Conservation (phyloP, 2,797 vertebrate species). For the Pelobates cultripes region DNA sequence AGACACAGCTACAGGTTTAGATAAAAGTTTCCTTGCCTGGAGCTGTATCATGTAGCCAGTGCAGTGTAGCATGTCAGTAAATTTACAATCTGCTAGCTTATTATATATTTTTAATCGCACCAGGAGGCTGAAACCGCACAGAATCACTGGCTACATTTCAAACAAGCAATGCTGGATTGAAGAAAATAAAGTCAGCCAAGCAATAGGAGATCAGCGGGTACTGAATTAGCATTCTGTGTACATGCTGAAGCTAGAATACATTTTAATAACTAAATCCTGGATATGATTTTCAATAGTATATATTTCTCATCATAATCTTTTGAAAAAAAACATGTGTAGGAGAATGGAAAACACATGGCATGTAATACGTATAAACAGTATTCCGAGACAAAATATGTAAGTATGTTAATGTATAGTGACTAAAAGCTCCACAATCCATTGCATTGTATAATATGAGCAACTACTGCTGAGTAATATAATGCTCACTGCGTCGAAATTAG, state of each 20-base stretch:
- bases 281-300: neutral
- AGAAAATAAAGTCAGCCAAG: slow-evolving; percentile 41
- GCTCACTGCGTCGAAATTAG: no score
- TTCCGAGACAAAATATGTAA: neutral
- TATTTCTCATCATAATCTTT: slow-evolving; percentile 1
- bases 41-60: slow-evolving; percentile 10
- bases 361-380: neutral
- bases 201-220: slow-evolving; percentile 22
- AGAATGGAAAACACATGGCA: slow-evolving; percentile 11
- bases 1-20: neutral
- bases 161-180: slow-evolving; percentile 36
- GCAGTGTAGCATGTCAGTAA: no score
- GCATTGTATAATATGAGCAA: no score
- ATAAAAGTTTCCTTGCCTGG: neutral
- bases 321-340: neutral
- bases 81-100: slow-evolving; percentile 19
- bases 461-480: no score
- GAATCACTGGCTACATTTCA: slow-evolving; percentile 26
- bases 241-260: slow-evolving; percentile 19
- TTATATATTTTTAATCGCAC: slow-evolving; percentile 18
- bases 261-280: slow-evolving; percentile 1
- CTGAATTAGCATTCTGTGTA: slow-evolving; percentile 30
- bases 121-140: slow-evolving; percentile 33
- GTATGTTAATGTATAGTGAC: no score
- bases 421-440: no score